A percentile compares a stretch with the other conserved stretches of the same genome.
Evolutionary conservation across 1,140 invertebrate species (phyloP).

Genomic region (Zaprionus lachaisei): DNA sequence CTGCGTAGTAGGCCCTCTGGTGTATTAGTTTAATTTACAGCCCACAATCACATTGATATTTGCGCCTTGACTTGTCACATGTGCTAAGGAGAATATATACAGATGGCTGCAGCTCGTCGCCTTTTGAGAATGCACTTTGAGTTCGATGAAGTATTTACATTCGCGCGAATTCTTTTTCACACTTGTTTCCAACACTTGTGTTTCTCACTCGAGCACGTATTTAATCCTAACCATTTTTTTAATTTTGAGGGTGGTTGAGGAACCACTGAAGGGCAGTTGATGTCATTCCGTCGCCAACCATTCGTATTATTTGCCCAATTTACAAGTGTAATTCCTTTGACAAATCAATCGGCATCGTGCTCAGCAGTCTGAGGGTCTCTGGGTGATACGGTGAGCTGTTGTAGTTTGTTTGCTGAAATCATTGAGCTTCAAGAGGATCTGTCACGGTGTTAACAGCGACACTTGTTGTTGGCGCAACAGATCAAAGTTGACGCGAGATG

Average conservation of each 20-base stretch:
- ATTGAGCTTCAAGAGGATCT: slow-evolving; percentile 29
- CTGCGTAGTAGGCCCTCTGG: slow-evolving; percentile 23
- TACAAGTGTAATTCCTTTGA: slow-evolving; percentile 75
- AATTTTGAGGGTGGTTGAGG: slow-evolving; percentile 43
- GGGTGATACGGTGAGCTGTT: slow-evolving; percentile 55
- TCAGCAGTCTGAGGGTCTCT: slow-evolving; percentile 22
- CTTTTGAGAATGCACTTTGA: background rate
- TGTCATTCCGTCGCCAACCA: slow-evolving; percentile 68
- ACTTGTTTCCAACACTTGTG: background rate
- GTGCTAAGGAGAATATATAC: background rate
- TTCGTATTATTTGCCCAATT: slow-evolving; percentile 68
- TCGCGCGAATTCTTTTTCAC: background rate
- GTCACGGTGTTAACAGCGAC: slow-evolving; percentile 41
- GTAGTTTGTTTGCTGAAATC: slow-evolving; percentile 45
- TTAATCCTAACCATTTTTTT: background rate
- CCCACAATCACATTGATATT: slow-evolving; percentile 12
- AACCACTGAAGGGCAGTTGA: slow-evolving; percentile 60
- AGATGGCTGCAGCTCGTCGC: background rate
- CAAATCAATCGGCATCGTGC: slow-evolving; percentile 66
- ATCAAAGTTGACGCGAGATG: slow-evolving; percentile 52
- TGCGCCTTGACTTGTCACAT: background rate
- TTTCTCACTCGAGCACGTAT: background rate
- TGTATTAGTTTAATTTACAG: slow-evolving; percentile 76
- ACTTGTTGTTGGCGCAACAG: slow-evolving; percentile 56
- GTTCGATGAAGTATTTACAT: background rate